Percentiles rank a stretch among this genome's conserved stretches.
These are phyloP conservation scores for Brachionus manjavacas DNA, from an alignment of 1,140 invertebrate genomes.

Conservation along the genomic window DNA sequence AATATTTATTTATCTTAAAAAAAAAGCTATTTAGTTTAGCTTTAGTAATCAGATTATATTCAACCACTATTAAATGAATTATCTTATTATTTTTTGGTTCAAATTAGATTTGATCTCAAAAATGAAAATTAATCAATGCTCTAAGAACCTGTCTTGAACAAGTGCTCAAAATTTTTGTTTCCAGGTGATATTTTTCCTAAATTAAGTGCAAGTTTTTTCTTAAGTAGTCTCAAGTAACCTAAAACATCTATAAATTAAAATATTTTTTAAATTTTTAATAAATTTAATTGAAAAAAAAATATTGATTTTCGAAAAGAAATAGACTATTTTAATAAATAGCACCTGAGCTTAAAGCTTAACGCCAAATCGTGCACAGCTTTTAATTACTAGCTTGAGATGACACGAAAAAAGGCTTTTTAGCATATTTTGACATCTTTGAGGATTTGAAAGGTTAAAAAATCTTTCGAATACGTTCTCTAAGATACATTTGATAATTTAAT, in stretches of 20 bases:
- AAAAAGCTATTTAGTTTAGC: neutral
- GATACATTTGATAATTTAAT: neutral
- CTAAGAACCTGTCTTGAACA: too few relatives aligned
- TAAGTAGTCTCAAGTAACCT: too few relatives aligned
- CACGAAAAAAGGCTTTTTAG: neutral
- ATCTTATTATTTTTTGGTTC: too few relatives aligned
- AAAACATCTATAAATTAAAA: too few relatives aligned
- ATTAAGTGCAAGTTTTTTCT: too few relatives aligned
- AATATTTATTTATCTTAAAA: neutral
- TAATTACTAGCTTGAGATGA: neutral
- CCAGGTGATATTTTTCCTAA: too few relatives aligned
- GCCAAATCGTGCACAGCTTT: neutral
- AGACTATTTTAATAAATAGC: neutral
- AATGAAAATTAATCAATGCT: too few relatives aligned
- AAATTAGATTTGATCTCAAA: too few relatives aligned
- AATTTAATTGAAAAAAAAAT: neutral
- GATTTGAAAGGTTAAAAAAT: neutral
- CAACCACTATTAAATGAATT: too few relatives aligned
- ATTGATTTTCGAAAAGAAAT: neutral
- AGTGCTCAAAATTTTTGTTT: too few relatives aligned
- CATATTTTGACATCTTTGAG: neutral
- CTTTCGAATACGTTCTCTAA: neutral
- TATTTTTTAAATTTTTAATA: too few relatives aligned
- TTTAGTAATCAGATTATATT: neutral
- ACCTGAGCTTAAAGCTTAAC: neutral